Evolutionary conservation across 2,888 invertebrate species (phyloP).

Genomic region (Papilio demoleus): DNA sequence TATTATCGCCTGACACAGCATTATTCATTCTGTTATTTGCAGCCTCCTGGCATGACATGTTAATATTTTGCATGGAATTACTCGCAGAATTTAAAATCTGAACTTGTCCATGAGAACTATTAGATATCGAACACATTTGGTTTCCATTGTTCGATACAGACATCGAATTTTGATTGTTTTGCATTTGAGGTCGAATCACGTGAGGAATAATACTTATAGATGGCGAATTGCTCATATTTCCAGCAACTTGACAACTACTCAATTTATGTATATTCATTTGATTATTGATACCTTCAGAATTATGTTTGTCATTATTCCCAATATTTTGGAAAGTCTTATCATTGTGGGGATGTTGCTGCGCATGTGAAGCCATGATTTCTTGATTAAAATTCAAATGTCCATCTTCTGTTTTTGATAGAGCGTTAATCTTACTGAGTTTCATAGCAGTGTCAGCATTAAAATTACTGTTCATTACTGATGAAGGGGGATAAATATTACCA

Average conservation of each 20-base stretch:
- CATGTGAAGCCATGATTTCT: slow-evolving; percentile 78
- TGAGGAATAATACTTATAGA: slow-evolving; percentile 77
- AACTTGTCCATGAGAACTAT: slow-evolving; percentile 68
- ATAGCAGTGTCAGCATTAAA: slow-evolving; percentile 78
- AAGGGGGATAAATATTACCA: slow-evolving; percentile 76
- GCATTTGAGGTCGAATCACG: slow-evolving; percentile 68
- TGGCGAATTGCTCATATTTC: slow-evolving; percentile 66
- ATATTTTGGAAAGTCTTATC: slow-evolving; percentile 77
- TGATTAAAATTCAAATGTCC: slow-evolving; percentile 78
- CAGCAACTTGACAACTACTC: slow-evolving; percentile 74
- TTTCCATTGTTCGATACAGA: slow-evolving; percentile 68
- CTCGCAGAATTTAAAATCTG: slow-evolving; percentile 75
- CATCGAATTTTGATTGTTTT: slow-evolving; percentile 70
- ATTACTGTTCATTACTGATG: slow-evolving; percentile 69
- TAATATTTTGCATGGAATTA: slow-evolving; percentile 71
- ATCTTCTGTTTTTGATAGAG: slow-evolving; percentile 76
- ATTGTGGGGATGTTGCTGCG: slow-evolving; percentile 73
- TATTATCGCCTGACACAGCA: slow-evolving; percentile 63
- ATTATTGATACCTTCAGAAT: slow-evolving; percentile 61
- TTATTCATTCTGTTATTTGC: slow-evolving; percentile 69
- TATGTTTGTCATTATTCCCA: slow-evolving; percentile 70
- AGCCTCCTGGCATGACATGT: slow-evolving; percentile 74
- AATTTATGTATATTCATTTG: slow-evolving; percentile 73
- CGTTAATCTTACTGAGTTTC: slow-evolving; percentile 77
- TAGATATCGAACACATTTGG: slow-evolving; percentile 74